Base-by-base conservation (phyloP, 2,797 vertebrate genomes). In the Clamator glandarius region DNA sequence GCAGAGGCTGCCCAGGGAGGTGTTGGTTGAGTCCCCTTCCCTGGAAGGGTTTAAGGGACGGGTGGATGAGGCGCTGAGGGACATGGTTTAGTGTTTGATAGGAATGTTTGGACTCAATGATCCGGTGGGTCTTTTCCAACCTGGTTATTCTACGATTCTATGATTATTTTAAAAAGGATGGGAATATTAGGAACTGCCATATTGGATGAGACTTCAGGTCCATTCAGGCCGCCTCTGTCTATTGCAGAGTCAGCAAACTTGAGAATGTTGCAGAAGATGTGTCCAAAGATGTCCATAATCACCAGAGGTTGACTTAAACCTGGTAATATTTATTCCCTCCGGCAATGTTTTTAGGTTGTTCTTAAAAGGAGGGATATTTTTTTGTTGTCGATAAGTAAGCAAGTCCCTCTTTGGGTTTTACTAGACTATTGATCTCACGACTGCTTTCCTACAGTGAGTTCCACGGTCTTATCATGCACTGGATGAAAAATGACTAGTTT, bases 401-500 rank as follows among this genome's bases (percentile, higher is more conserved):
- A 75, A 62, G 76, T 52, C 93, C 51, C 31, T 91, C 58, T 91
- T 83, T 73, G 66, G 79, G n/a, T 91, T 92, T 93, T 92, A 76
- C 87, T 83, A 63, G 58, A 19, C 21, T 88, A 91, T 92, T 92
- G 94, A 93, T 92, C 84, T 92, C 79, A 78, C 50, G 58, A 63
- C 61, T 82, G 36, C 77, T 94, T 92, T 94, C 66, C 76, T 90
- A 87, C 42, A 75, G 50, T 41, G 79, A 92, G 39, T 73, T 93
- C 64, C 79, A 93, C 28, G 69, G 90, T 87, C 58, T 95, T 93
- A 94, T 66, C 92, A 89, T 91, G 76, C 25, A 68, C 24, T 94
- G 55, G 76, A 78, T 92, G 87, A 93, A 95, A 95, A 96, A 92
- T 92, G 88, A 94, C 91, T 94, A 83, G 84, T 85, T 93, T 94